Conservation (phyloP, 2,888 invertebrate genomes). For the Drosophila longiperda region DNA sequence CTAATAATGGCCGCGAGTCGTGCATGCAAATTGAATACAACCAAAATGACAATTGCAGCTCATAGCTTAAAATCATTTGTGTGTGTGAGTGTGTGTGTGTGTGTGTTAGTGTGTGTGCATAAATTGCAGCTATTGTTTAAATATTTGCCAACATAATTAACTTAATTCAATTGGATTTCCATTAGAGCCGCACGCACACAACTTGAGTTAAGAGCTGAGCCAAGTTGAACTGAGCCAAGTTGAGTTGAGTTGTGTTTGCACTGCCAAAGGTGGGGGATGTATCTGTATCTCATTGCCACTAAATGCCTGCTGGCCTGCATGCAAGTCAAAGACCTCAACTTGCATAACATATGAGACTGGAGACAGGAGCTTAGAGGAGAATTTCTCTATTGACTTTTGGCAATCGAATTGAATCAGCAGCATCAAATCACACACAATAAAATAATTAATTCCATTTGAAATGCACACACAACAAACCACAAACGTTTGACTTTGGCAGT, state of each 20-base stretch:
- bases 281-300: background rate
- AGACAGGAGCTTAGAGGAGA: conserved; percentile 38
- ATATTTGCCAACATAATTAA: conserved; percentile 85
- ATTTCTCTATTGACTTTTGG: conserved; percentile 70
- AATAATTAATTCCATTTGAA: conserved; percentile 80
- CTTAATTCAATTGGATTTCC: conserved; percentile 85
- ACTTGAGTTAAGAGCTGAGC: conserved; percentile 22
- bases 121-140: conserved; percentile 83
- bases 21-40: conserved; percentile 72
- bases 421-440: conserved; percentile 80
- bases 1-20: conserved; percentile 67
- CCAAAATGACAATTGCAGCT: conserved; percentile 59
- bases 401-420: conserved; percentile 73
- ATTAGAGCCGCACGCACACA: conserved; percentile 70
- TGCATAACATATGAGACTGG: conserved; percentile 71
- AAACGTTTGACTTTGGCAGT: conserved; percentile 44
- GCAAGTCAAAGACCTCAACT: conserved; percentile 65
- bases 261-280: conserved; percentile 59
- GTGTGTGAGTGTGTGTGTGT: conserved; percentile 9
- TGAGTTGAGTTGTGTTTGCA: conserved; percentile 72
- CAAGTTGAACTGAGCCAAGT: conserved; percentile 5
- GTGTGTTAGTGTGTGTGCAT: conserved; percentile 46
- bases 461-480: conserved; percentile 58
- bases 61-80: conserved; percentile 25
- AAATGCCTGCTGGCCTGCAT: conserved; percentile 28